Evolutionary conservation across 92 coral and sea anemone genomes (phyloP).

Genomic region (Parazoanthus swiftii): DNA sequence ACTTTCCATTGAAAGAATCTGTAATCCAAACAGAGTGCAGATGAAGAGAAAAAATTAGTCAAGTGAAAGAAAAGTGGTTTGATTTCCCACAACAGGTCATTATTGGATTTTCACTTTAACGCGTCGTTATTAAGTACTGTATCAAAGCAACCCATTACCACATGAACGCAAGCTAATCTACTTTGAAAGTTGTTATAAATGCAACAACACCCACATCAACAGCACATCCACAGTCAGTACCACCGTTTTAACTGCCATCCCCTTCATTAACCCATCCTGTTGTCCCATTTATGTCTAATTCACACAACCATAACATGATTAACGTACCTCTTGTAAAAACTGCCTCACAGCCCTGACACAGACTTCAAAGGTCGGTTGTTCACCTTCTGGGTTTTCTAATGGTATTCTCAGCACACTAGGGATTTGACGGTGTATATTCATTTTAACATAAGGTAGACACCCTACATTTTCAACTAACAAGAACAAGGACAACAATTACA

Average conservation of each 20-base stretch:
- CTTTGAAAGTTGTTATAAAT: no score
- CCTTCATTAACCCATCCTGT: no score
- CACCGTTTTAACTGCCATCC: no score
- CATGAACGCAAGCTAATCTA: no score
- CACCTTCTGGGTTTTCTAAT: slow-evolving; percentile 52
- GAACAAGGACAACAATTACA: not conserved
- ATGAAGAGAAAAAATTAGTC: not conserved
- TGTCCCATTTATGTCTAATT: no score
- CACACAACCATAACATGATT: not conserved
- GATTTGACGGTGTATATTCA: not conserved
- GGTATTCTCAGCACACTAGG: slow-evolving; percentile 71
- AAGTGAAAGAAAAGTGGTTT: not conserved
- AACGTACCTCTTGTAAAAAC: slow-evolving; percentile 75
- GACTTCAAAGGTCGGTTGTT: slow-evolving; percentile 53
- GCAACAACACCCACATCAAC: no score
- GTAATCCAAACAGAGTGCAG: not conserved
- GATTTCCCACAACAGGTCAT: no score
- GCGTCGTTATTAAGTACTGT: no score
- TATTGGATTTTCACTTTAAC: no score
- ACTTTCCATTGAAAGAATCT: slow-evolving; percentile 80
- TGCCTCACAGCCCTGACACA: slow-evolving; percentile 56
- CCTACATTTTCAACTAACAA: not conserved
- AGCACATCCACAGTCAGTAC: no score
- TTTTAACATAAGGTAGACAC: not conserved
- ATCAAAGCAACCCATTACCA: no score